Evolutionary conservation across 1,140 invertebrate genomes (phyloP).

Genomic region (Apis florea): DNA sequence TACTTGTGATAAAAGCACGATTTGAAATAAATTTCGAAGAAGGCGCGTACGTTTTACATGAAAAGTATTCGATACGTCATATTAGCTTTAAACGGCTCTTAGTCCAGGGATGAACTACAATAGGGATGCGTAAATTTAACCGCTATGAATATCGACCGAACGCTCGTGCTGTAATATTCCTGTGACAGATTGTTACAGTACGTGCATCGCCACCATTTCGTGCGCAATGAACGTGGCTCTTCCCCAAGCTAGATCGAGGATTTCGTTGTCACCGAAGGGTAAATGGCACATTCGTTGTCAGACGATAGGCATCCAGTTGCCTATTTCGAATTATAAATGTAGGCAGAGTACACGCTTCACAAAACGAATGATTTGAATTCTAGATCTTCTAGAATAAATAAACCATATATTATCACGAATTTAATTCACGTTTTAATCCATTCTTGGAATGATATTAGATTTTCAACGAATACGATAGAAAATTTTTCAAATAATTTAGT

Average conservation of each 20-base stretch:
- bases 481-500: too few relatives aligned
- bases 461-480: too few relatives aligned
- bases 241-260: conserved; percentile 22
- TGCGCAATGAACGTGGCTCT: conserved; percentile 46
- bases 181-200: conserved; percentile 56
- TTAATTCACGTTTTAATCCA: too few relatives aligned
- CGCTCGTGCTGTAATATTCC: conserved; percentile 39
- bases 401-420: too few relatives aligned
- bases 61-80: too few relatives aligned
- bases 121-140: conserved; percentile 11
- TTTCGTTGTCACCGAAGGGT: conserved; percentile 18
- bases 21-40: too few relatives aligned
- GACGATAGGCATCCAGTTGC: not conserved
- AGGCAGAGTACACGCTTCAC: too few relatives aligned
- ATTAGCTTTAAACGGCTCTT: not conserved
- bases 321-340: conserved; percentile 16
- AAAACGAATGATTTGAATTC: not conserved
- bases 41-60: not conserved
- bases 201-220: conserved; percentile 49
- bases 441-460: too few relatives aligned
- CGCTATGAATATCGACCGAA: conserved; percentile 20
- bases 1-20: too few relatives aligned
- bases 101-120: conserved; percentile 3
- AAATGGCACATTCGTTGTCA: conserved; percentile 37
- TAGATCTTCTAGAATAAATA: too few relatives aligned